phyloP scores from a whole-genome alignment of 2,113 vertebrate species.

The Hirundichthys speculiger region DNA sequence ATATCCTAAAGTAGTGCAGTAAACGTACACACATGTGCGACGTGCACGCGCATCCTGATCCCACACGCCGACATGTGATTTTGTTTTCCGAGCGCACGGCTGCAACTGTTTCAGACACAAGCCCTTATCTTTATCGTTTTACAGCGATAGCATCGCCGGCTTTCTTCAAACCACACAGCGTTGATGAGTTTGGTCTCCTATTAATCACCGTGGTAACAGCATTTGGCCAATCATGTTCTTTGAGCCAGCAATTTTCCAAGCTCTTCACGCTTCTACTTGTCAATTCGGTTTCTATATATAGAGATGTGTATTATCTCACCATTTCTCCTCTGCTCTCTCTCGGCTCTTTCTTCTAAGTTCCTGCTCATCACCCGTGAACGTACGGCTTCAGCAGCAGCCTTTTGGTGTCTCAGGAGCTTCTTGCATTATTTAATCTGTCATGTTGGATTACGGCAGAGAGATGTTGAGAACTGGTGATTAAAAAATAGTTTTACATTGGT shows the following conservation, averaged over 20 bases:
- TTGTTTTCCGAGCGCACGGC: background rate
- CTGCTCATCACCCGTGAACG: too few relatives aligned
- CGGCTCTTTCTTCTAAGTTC: background rate
- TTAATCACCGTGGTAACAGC: constrained; percentile 53
- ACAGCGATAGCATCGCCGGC: constrained; percentile 20
- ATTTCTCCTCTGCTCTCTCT: background rate
- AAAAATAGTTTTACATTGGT: too few relatives aligned
- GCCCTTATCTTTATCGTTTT: constrained; percentile 20
- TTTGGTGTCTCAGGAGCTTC: too few relatives aligned
- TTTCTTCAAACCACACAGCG: constrained; percentile 12
- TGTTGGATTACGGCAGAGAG: too few relatives aligned
- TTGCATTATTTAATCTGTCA: too few relatives aligned
- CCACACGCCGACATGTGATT: background rate
- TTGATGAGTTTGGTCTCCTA: constrained; percentile 47
- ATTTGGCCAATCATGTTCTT: constrained; percentile 31
- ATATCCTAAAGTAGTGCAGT: constrained; percentile 7
- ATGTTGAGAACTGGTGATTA: too few relatives aligned
- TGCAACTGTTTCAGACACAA: constrained; percentile 11
- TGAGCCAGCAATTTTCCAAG: constrained; percentile 38
- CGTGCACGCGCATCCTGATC: background rate
- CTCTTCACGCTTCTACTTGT: constrained; percentile 5
- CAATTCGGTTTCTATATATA: constrained; percentile 34
- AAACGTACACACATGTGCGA: background rate
- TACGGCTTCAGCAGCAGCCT: too few relatives aligned
- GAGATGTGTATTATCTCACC: constrained; percentile 1